Base-by-base conservation (phyloP, 2,113 vertebrate species). In the Chroicocephalus ridibundus region DNA sequence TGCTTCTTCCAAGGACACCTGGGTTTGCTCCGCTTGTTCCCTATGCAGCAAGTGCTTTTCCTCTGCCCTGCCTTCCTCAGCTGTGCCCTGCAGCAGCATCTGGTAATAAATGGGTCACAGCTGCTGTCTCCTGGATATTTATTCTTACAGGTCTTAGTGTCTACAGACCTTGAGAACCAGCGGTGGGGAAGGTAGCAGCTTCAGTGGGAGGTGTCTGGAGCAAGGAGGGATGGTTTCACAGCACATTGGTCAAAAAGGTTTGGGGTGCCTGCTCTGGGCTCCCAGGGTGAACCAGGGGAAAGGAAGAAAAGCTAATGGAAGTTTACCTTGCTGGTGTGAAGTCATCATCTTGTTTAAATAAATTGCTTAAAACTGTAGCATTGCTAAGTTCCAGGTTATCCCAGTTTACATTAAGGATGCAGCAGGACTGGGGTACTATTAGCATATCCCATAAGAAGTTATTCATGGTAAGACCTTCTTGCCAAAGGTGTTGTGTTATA, bases 91-190 rank as follows among this genome's bases (percentile, higher is more conserved):
- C 93, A 95, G 95, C 95, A 89, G n/a, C 97, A 91, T 97, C 96
- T 34, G 1, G 81, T 93, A 85, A 86, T 93, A 98, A 98, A 93
- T 97, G 96, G 97, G 97, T 97, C 96, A 93, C 94, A 34, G 21
- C 96, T 92, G 92, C 95, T 94, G 47, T 89, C 93, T 54, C 82
- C 87, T 94, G 94, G 94, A 95, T 97, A 72, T 94, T 93, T 91
- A 72, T 97, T 97, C 90, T 96, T 93, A 82, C 89, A 79, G 31
- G 38, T 93, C 86, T 95, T 34, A 6, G 22, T 94, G 82, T 97
- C 90, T 91, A 36, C 81, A 96, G 95, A 88, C 93, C 95, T 97
- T 94, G 72, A 86, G 90, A 91, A 83, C 76, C 81, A 14, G n/a
- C 3, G 9, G 58, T 94, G 74, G 87, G 85, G 57, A 62, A 86